Base-by-base conservation (phyloP, 1,140 invertebrate species). In the Brachionus angularis region DNA sequence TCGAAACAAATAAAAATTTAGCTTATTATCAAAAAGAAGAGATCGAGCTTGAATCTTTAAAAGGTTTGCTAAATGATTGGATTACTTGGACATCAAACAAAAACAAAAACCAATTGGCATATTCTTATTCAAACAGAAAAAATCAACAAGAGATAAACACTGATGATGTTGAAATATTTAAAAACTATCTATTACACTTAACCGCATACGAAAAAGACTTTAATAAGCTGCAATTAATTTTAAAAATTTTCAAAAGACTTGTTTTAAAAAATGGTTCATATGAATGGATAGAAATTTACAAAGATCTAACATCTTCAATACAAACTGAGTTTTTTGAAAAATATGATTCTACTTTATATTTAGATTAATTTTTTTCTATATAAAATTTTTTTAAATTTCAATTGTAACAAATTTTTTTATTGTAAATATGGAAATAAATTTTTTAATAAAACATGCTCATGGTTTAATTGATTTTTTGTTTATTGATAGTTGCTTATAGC, bases 291-390 rank as follows among this genome's bases (percentile, higher is more conserved):
- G 12, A 50, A 27, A 27, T 23, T 34, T 50, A 27, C 36, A 67
- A 67, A 23, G 42, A 67, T 14, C 18, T 67, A 23, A 34, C 27
- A 31, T 47, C 62, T 7, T 14, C 31, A 14, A 31, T 67, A 3
- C 62, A 67, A 36, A 33, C 62, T 10, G 12, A 47, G n/a, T 67
- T 67, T 16, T 67, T 47, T 67, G 62, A 67, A 47, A 46, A 67
- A 47, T 67, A 47, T 36, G 47, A 67, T 46, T 25, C 5, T 10
- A 67, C 62, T 25, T 50, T 67, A 46, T 47, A 67, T 31, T 34
- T 67, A 18, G 62, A 67, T 4, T 67, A 36, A 67, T 25, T 47
- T 21, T 55, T 14, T n/a, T n/a, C n/a, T n/a, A n/a, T n/a, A n/a
- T n/a, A n/a, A n/a, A n/a, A n/a, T n/a, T n/a, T n/a, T n/a, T n/a